Evolutionary conservation across 1,140 invertebrate species (phyloP), one percentile per base, ranked within the genome.

Genomic region (Papilio xuthus): DNA sequence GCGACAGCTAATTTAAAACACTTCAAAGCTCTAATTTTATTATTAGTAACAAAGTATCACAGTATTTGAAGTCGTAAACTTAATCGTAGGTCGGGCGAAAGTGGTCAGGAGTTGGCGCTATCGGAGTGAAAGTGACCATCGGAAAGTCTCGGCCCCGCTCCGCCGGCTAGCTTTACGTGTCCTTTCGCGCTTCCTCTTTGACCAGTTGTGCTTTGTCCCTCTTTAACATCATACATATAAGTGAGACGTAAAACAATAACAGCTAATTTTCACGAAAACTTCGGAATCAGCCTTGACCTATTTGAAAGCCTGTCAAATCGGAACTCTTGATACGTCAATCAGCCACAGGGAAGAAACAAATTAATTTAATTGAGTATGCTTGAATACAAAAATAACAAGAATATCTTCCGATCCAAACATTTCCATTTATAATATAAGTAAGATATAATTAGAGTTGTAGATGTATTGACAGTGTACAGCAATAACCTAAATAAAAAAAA

Each of bases 111-210:
- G 42, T 47, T 23, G 71, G 41, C 70, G 70, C 67, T n/a, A 73
- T 26, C 12, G 41, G 71, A 73, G 71, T 73, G 71, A 73, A 73
- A 73, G 71, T 73, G 71, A 50, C 20, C 41, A 73, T 73, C 71
- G 71, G 71, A 73, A 73, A 73, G 71, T 23, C 18, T 42, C 18
- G 18, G 71, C 20, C 12, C 71, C 71, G 42, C 71, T 28, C 23
- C 60, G 1, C n/a, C 20, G 13, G 42, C 37, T 50, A 26, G 71
- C 37, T 42, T 50, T 47, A 73, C 41, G 9, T 73, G 71, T 73
- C 71, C 71, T 73, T 73, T 72, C 42, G 69, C 37, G 26, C 9
- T 70, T 70, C 13, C 69, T 37, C 69, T 70, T 70, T 32, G 32
- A 42, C 37, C 69, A 70, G 69, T 70, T 20, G 26, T 69, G 26